A percentile compares a stretch with the other conserved stretches of the same genome.
Evolutionary conservation across 2,888 invertebrate species (phyloP).

Genomic region (Eumacrocentrus americanus): DNA sequence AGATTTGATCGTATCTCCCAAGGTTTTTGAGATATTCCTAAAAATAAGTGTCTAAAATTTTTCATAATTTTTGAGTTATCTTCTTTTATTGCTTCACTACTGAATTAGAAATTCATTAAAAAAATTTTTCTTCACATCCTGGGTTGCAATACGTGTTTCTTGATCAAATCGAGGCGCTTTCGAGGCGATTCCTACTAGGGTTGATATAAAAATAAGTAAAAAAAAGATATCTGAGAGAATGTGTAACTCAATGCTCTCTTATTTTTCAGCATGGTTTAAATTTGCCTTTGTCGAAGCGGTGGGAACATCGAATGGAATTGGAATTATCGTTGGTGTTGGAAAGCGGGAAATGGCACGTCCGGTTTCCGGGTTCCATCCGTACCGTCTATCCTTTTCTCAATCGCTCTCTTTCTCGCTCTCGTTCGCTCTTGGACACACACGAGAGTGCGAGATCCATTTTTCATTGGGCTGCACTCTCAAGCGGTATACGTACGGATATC

Average conservation of each 20-base stretch:
- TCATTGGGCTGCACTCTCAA: slow-evolving; percentile 1
- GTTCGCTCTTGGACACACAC: slow-evolving; percentile 14
- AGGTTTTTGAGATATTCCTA: too few species aligned
- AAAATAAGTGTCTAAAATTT: too few species aligned
- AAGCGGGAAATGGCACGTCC: slow-evolving; percentile 21
- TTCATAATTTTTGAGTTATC: too few species aligned
- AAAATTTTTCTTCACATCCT: too few species aligned
- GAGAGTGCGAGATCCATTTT: slow-evolving; percentile 17
- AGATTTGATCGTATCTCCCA: not conserved
- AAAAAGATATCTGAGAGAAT: too few species aligned
- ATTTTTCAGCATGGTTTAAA: not conserved
- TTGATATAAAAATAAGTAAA: not conserved
- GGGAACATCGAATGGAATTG: slow-evolving; percentile 10
- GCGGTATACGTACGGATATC: slow-evolving; percentile 1
- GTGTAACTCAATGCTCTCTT: too few species aligned
- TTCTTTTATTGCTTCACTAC: too few species aligned
- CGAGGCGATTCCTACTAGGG: not conserved
- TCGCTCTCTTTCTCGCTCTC: not conserved
- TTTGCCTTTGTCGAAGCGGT: not conserved
- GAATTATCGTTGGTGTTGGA: slow-evolving; percentile 14
- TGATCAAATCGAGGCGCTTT: too few species aligned
- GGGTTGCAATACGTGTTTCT: too few species aligned
- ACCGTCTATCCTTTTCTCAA: not conserved
- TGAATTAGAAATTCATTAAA: not conserved
- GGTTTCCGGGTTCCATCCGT: slow-evolving; percentile 3